A percentile compares a stretch with the other conserved stretches of the same genome.
phyloP scores from a whole-genome alignment of 2,888 invertebrate genomes.

The Steromphala cineraria region DNA sequence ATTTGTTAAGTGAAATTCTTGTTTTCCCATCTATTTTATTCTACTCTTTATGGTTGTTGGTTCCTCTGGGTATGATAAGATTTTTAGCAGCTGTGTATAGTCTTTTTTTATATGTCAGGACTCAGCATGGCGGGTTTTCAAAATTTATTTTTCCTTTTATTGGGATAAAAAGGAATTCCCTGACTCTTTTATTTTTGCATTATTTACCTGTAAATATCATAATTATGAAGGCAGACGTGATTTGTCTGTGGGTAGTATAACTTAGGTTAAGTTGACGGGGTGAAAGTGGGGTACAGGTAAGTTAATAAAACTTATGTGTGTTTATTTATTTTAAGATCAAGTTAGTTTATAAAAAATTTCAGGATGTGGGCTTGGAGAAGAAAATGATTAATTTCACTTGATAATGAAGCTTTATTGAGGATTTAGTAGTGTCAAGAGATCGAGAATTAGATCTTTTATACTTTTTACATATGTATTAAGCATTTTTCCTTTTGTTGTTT shows the following conservation, averaged over 20 bases:
- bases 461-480: neutral
- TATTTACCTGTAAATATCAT: conserved; percentile 15
- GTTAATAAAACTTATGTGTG: too few relatives aligned
- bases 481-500: neutral
- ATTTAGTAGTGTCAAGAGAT: neutral
- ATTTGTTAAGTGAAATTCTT: conserved; percentile 82
- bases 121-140: conserved; percentile 78
- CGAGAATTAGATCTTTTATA: neutral
- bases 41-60: conserved; percentile 78
- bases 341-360: conserved; percentile 22
- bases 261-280: too few relatives aligned
- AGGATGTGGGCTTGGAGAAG: conserved; percentile 15
- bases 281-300: too few relatives aligned
- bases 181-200: neutral
- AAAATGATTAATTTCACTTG: neutral
- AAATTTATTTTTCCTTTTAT: neutral
- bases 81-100: conserved; percentile 83
- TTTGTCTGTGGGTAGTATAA: neutral
- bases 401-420: neutral
- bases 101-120: conserved; percentile 81
- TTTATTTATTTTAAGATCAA: neutral
- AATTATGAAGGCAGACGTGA: neutral
- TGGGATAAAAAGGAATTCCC: neutral
- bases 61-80: conserved; percentile 79
- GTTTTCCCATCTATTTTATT: conserved; percentile 80